Conservation (phyloP, 1,140 invertebrate species). For the Acromyrmex heyeri region DNA sequence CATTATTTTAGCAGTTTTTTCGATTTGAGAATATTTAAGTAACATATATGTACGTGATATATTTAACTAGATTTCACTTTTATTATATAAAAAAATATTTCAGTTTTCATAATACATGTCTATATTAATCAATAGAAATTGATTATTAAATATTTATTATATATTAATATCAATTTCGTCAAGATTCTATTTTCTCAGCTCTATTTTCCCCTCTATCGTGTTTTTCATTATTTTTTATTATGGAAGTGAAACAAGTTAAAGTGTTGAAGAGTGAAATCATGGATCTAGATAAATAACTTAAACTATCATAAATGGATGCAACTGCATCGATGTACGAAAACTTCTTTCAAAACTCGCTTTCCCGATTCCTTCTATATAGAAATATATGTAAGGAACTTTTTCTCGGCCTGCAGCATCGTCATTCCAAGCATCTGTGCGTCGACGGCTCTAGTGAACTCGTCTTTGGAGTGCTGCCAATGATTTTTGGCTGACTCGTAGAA, state of each 20-base stretch:
- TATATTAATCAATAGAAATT: background rate
- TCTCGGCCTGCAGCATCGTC: conserved; percentile 33
- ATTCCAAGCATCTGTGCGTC: conserved; percentile 76
- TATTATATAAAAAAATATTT: background rate
- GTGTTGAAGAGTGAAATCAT: conserved; percentile 16
- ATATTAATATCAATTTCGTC: background rate
- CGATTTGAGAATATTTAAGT: background rate
- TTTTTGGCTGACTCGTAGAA: conserved; percentile 78
- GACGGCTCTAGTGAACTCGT: conserved; percentile 53
- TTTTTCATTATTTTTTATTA: conserved; percentile 22
- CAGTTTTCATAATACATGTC: too few relatives aligned
- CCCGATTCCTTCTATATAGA: conserved; percentile 16
- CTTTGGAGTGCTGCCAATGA: conserved; percentile 81
- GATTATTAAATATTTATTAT: background rate
- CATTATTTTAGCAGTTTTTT: background rate
- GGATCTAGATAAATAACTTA: conserved; percentile 38
- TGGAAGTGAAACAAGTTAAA: background rate
- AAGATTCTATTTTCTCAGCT: background rate
- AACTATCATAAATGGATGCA: conserved; percentile 42
- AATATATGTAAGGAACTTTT: conserved; percentile 55
- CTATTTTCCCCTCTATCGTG: background rate
- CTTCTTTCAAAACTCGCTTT: conserved; percentile 38
- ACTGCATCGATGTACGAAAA: background rate
- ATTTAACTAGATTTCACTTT: background rate
- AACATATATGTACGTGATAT: background rate